Conservation (phyloP, 2,113 vertebrate genomes). For the Phoenicopterus ruber region DNA sequence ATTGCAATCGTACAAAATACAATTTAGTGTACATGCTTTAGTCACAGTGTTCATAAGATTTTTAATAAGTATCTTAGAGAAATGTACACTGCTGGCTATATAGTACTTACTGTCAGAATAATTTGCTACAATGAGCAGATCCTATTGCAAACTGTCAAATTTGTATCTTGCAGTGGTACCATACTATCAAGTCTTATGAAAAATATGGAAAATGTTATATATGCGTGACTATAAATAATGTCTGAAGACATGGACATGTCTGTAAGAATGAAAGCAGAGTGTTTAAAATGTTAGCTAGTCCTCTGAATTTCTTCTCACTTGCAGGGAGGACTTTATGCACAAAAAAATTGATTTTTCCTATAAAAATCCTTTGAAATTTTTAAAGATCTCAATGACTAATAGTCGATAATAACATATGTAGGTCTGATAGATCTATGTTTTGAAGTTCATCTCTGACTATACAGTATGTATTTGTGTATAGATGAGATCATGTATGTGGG, state of each 20-base stretch:
- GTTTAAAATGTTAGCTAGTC: constrained; percentile 39
- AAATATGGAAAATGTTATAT: constrained; percentile 60
- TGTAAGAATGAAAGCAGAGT: constrained; percentile 44
- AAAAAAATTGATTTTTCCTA: constrained; percentile 15
- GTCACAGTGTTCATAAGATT: neutral
- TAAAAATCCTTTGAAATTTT: constrained; percentile 4
- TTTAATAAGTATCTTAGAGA: constrained; percentile 25
- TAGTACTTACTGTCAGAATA: constrained; percentile 57
- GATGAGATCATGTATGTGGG: neutral
- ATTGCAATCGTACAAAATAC: neutral
- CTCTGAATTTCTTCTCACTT: constrained; percentile 36
- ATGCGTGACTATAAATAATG: constrained; percentile 40
- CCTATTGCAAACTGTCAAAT: constrained; percentile 59
- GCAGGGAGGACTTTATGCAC: neutral
- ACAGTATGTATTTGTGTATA: neutral
- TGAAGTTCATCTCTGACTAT: neutral
- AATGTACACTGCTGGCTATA: neutral
- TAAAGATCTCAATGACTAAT: neutral
- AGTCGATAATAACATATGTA: neutral
- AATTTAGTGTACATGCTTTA: neutral
- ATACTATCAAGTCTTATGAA: constrained; percentile 43
- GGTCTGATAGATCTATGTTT: neutral
- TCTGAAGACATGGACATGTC: constrained; percentile 22
- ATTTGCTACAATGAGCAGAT: constrained; percentile 55
- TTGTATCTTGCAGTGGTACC: constrained; percentile 47